Conservation (phyloP, 2,888 invertebrate species). For the Mesorhabditis belari region DNA sequence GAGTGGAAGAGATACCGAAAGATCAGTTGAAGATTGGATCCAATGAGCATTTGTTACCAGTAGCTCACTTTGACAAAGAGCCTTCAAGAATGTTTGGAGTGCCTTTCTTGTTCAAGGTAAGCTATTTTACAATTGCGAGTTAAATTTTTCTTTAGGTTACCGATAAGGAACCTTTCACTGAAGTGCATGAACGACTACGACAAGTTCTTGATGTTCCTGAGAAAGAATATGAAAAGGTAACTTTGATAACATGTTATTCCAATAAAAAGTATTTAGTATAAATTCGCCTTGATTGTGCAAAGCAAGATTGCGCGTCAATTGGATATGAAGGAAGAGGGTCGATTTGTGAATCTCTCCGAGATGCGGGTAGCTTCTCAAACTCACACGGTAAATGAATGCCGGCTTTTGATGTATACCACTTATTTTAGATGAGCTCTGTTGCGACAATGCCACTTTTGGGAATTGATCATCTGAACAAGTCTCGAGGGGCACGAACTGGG, state of each 20-base stretch:
- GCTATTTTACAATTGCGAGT: constrained; percentile 57
- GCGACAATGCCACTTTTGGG: constrained; percentile 65
- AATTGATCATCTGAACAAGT: constrained; percentile 93
- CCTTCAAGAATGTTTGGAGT: constrained; percentile 67
- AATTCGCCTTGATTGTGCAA: constrained; percentile 75
- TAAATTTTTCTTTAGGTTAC: constrained; percentile 31
- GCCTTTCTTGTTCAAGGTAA: constrained; percentile 75
- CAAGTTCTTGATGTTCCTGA: constrained; percentile 85
- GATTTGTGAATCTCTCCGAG: neutral
- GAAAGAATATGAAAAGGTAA: constrained; percentile 84
- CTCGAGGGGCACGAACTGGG: constrained; percentile 87
- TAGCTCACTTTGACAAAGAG: constrained; percentile 87
- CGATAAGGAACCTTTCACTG: constrained; percentile 76
- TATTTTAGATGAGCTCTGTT: neutral
- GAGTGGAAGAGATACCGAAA: constrained; percentile 87
- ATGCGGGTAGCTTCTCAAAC: neutral
- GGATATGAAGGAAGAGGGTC: neutral
- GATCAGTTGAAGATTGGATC: constrained; percentile 75
- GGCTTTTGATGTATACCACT: neutral
- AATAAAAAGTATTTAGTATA: constrained; percentile 61
- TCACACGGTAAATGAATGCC: neutral
- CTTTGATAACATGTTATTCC: neutral
- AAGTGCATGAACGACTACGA: constrained; percentile 71
- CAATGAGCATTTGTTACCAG: constrained; percentile 78
- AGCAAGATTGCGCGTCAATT: constrained; percentile 11